Percentiles rank a stretch among this genome's conserved stretches.
Conservation (phyloP, 2,113 vertebrate genomes). For the Eulemur macaco region DNA sequence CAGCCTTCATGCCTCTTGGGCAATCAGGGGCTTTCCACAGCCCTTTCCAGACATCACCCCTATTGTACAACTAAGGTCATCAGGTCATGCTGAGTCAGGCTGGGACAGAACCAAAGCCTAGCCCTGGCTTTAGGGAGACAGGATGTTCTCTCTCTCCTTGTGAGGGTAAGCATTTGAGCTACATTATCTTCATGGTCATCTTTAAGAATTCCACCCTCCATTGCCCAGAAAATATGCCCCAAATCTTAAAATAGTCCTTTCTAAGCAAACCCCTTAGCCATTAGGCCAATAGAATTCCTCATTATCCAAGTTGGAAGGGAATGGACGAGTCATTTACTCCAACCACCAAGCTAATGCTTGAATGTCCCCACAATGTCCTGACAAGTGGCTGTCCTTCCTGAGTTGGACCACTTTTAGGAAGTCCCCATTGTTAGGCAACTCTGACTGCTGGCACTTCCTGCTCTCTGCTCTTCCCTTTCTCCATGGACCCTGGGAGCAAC, state of each 20-base stretch:
- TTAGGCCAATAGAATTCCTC: neutral
- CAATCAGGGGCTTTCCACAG: neutral
- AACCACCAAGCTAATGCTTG: neutral
- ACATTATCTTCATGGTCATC: neutral
- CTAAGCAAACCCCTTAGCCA: neutral
- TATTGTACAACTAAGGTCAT: neutral
- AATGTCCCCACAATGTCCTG: neutral
- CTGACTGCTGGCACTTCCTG: neutral
- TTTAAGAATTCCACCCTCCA: neutral
- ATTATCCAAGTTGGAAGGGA: neutral
- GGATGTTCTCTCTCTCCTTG: neutral
- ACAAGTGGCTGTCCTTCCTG: neutral
- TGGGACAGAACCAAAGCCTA: neutral
- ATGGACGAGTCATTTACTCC: neutral
- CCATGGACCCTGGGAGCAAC: neutral
- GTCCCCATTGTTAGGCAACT: neutral
- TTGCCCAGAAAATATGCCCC: neutral
- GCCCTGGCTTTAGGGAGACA: neutral
- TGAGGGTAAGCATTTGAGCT: neutral
- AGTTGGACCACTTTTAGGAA: neutral
- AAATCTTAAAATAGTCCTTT: neutral
- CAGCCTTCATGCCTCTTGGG: neutral
- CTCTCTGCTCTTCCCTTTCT: neutral
- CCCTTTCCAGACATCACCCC: neutral
- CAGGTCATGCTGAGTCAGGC: conserved; percentile 35